phyloP scores from a whole-genome alignment of 2,888 invertebrate species.

The Tiliacea citrago region DNA sequence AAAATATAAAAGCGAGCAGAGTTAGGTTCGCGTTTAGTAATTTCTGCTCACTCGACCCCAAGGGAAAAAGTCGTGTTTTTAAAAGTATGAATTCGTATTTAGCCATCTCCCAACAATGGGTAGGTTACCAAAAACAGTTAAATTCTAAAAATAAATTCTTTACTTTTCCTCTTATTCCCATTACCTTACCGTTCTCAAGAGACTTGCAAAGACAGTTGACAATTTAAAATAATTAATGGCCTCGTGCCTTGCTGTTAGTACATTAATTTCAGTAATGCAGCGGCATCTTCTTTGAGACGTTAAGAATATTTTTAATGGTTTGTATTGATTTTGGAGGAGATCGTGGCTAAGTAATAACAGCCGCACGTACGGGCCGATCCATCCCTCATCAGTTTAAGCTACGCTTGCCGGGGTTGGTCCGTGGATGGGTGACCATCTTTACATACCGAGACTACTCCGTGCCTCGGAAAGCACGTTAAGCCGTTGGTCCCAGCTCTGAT shows the following conservation, averaged over 20 bases:
- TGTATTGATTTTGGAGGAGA: conserved; percentile 21
- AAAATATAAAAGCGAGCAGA: background rate
- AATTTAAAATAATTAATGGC: conserved; percentile 53
- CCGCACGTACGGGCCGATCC: no score
- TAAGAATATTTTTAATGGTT: conserved; percentile 34
- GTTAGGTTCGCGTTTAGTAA: background rate
- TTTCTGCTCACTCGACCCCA: background rate
- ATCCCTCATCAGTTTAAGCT: no score
- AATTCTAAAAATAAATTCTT: conserved; percentile 4
- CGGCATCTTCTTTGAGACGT: conserved; percentile 33
- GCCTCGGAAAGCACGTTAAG: no score
- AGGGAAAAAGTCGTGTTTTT: background rate
- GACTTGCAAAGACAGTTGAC: conserved; percentile 26
- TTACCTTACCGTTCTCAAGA: conserved; percentile 24
- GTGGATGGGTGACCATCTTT: no score
- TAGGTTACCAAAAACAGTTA: background rate
- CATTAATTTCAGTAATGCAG: conserved; percentile 53
- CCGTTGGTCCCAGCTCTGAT: no score
- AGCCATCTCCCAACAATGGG: background rate
- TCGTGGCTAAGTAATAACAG: no score
- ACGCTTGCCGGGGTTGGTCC: no score
- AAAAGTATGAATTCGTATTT: background rate
- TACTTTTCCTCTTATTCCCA: conserved; percentile 4
- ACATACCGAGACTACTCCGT: no score
- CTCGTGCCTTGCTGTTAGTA: background rate